phyloP scores from a whole-genome alignment of 2,888 invertebrate genomes.

The Busseola fusca region DNA sequence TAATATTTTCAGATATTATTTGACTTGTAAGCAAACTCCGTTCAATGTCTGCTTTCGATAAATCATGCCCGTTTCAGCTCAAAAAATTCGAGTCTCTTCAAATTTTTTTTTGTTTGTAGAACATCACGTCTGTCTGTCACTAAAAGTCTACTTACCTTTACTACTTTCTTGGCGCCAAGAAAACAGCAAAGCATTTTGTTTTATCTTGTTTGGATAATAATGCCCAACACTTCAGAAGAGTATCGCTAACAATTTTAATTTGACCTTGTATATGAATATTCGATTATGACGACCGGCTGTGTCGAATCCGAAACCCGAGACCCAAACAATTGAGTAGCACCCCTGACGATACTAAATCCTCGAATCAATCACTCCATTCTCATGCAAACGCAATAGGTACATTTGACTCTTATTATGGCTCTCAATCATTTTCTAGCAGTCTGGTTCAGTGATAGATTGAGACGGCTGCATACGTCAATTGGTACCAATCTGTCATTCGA shows the following conservation, averaged over 20 bases:
- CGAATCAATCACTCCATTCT: constrained; percentile 33
- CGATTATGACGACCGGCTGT: background rate
- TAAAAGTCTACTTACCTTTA: no score
- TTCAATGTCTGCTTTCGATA: background rate
- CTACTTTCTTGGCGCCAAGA: background rate
- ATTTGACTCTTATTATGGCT: constrained; percentile 44
- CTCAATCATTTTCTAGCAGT: constrained; percentile 50
- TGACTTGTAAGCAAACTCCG: background rate
- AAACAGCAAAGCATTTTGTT: background rate
- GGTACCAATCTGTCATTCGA: constrained; percentile 46
- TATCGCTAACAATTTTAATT: background rate
- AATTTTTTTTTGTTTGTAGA: background rate
- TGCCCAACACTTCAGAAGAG: background rate
- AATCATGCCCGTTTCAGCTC: background rate
- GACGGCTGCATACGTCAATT: constrained; percentile 50
- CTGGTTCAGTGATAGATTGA: constrained; percentile 43
- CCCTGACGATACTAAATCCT: constrained; percentile 1
- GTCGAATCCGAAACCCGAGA: background rate
- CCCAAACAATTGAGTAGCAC: background rate
- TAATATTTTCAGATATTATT: no score
- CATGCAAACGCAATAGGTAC: constrained; percentile 28
- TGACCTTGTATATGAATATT: background rate
- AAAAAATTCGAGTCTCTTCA: background rate
- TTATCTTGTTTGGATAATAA: background rate
- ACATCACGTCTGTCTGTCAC: background rate